These are phyloP conservation scores for Macrosoma leucophasiata DNA, from an alignment of 2,888 invertebrate genomes.

Conservation along the genomic window DNA sequence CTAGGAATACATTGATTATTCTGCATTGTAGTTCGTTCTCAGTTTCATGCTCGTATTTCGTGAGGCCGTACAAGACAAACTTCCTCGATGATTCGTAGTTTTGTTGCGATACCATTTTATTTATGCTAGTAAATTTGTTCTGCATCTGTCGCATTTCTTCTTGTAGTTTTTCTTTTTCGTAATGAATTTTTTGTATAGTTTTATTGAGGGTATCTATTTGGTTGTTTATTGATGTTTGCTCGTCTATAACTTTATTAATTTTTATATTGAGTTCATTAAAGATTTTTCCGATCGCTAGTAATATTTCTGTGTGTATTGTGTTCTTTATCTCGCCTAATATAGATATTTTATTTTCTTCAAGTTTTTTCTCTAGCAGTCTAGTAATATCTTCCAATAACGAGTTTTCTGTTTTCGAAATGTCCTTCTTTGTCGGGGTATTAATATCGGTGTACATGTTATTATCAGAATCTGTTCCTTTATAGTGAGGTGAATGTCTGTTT, in stretches of 20 bases:
- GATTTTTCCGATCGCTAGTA: not conserved
- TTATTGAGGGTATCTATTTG: not conserved
- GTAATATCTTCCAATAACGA: not conserved
- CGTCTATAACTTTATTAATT: not conserved
- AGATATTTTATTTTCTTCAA: constrained; percentile 1
- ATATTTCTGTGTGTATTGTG: not conserved
- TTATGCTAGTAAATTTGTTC: too few species aligned
- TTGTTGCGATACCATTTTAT: too few species aligned
- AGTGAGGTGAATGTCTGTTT: not conserved
- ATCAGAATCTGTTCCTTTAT: not conserved
- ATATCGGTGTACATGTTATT: constrained; percentile 1
- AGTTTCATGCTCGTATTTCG: constrained; percentile 8
- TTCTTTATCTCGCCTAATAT: constrained; percentile 1
- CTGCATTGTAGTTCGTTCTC: constrained; percentile 7
- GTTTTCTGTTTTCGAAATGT: not conserved
- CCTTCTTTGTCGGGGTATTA: not conserved
- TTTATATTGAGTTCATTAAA: not conserved
- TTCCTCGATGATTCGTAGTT: too few species aligned
- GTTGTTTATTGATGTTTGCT: not conserved
- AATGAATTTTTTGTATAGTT: constrained; percentile 1
- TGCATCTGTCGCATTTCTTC: not conserved
- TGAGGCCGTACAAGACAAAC: constrained; percentile 10
- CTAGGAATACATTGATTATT: constrained; percentile 5
- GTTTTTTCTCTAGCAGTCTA: not conserved
- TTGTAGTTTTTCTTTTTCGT: too few species aligned